Evolutionary conservation across 2,888 invertebrate genomes (phyloP), one percentile per base, ranked within the genome.

Genomic region (Coelopa pilipes): DNA sequence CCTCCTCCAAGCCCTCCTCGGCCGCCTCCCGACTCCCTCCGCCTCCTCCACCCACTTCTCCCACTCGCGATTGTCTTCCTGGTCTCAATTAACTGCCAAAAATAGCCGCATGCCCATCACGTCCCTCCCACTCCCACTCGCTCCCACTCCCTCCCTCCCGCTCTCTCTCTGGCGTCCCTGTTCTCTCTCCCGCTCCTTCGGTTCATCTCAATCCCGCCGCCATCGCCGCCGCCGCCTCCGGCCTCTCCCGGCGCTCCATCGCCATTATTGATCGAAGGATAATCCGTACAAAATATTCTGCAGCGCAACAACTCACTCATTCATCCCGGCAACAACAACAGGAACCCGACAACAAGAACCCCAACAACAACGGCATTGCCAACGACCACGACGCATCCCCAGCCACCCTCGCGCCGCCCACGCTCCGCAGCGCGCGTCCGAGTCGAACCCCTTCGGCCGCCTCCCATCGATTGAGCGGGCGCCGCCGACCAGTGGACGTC

Each of bases 261-360:
- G 79, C 78, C 78, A 75, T 79, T 79, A 80, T 79, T 78, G 80
- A 79, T 80, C 79, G 78, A 79, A 74, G 78, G 79, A 80, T 80
- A 78, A 80, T 80, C 80, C 75, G 59, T 49, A 17, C 53, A 66
- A 66, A 74, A 72, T 74, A 68, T 72, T 70, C 63, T 57, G 53
- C 55, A 70, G 57, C 62, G 57, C 24, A 68, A 68, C 73, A 62
- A 70, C 75, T 76, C 13, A 53, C 19, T 3, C 62, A 68, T 24
- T 60, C 74, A 68, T 46, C 13, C 46, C 53, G 62, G 34, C 34
- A 34, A 46, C 63, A 24, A 50, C 21, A 50, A 15, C 21, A 34
- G 49, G 1, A 50, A 1, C 24, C 15, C 15, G 15, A 46, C 2
- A 4, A 47, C 17, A 65, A 19, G 19, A 21, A 4, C 57, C 12